Evolutionary conservation across 2,888 invertebrate genomes (phyloP).

Genomic region (Tetramorium bicarinatum): DNA sequence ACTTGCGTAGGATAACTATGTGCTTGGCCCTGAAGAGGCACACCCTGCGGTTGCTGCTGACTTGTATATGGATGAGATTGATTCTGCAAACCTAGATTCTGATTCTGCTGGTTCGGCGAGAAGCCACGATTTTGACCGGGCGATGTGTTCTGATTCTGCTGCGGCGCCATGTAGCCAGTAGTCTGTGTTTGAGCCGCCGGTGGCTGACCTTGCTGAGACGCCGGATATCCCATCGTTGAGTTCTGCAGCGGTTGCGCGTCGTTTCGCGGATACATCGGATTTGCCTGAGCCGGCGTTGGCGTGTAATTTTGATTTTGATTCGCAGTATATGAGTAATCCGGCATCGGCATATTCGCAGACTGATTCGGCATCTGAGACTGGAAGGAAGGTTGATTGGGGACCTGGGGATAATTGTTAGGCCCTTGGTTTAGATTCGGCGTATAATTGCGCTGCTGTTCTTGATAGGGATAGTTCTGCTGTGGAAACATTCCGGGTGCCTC

Average conservation of each 20-base stretch:
- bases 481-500: slow-evolving; percentile 80
- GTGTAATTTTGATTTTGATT: slow-evolving; percentile 80
- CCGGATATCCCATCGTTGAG: slow-evolving; percentile 72
- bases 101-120: slow-evolving; percentile 71
- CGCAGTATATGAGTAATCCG: slow-evolving; percentile 80
- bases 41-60: slow-evolving; percentile 61
- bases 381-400: slow-evolving; percentile 77
- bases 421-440: slow-evolving; percentile 77
- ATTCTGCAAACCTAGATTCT: slow-evolving; percentile 67
- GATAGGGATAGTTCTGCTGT: slow-evolving; percentile 80
- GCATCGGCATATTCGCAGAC: slow-evolving; percentile 75
- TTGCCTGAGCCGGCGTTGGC: slow-evolving; percentile 71
- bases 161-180: slow-evolving; percentile 71
- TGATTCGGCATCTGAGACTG: slow-evolving; percentile 79
- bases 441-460: slow-evolving; percentile 81
- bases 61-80: slow-evolving; percentile 67
- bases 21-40: slow-evolving; percentile 64
- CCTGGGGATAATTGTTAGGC: slow-evolving; percentile 80
- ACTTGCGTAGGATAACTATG: slow-evolving; percentile 70
- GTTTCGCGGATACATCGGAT: slow-evolving; percentile 77
- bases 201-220: slow-evolving; percentile 74
- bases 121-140: slow-evolving; percentile 69
- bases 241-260: slow-evolving; percentile 77
- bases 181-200: slow-evolving; percentile 66
- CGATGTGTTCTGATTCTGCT: slow-evolving; percentile 68